Base-by-base conservation (phyloP, 2,113 vertebrate species). In the Brachyistius frenatus region DNA sequence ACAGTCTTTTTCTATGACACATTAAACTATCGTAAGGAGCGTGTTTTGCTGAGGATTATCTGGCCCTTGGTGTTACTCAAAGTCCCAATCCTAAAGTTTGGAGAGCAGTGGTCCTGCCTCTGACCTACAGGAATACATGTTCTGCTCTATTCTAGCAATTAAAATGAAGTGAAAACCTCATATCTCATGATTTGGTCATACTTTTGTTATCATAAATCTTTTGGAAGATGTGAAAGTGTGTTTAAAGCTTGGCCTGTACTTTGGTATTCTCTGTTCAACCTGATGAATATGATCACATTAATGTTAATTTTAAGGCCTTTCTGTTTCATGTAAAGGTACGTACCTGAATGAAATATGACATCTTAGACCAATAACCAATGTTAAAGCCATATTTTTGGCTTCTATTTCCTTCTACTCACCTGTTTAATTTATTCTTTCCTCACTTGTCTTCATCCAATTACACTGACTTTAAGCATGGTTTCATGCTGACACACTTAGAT, bases 131-230 rank as follows among this genome's bases (percentile, higher is more conserved):
- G 36, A 64, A 3, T 41, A 49, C 4, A n/a, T 49, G 4, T 49
- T 46, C 52, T 66, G 35, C 52, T 36, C 61, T 73, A 15, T 66
- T 46, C 9, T 61, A 5, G 33, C 35, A 15, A 13, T 15, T 63
- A 31, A 37, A 75, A 55, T 16, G 0, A 63, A 52, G 13, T 65
- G 2, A 32, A 46, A 68, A 57, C 35, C 35, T 62, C 61, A 52
- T 10, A 36, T 71, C 1, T 41, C 13, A 46, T 23, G 5, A 5
- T 30, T 0, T 32, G 32, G 23, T 52, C 1, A 41, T 16, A n/a
- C n/a, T 8, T 67, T 9, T 53, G 7, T 41, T 4, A 31, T 69
- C 31, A 69, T 77, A 78, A 49, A 77, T 36, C 7, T 49, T 35
- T 54, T 16, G 3, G 16, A 39, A 16, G 53, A 15, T n/a, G 41